Evolutionary conservation across 2,113 vertebrate species (phyloP).

Genomic region (Percopsis transmontana): DNA sequence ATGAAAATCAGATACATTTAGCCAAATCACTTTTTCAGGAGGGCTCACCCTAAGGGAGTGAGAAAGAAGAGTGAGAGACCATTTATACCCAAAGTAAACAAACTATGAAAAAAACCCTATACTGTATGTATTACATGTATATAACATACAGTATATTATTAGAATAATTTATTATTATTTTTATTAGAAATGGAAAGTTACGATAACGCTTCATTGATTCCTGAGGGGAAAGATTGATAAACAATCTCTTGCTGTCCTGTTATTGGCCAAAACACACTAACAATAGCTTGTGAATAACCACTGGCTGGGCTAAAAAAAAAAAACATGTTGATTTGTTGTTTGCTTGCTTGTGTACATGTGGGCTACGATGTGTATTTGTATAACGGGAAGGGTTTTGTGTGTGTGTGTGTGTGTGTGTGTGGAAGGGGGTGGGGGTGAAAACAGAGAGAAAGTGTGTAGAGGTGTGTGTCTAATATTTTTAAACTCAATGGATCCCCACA

Average conservation of each 20-base stretch:
- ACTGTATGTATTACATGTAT: too few species aligned
- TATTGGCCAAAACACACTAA: constrained; percentile 17
- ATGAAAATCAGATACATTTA: too few species aligned
- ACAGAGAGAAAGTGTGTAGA: neutral
- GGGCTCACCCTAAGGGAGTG: too few species aligned
- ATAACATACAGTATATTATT: too few species aligned
- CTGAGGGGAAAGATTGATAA: neutral
- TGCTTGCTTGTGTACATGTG: constrained; percentile 6
- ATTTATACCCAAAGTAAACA: too few species aligned
- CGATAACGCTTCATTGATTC: too few species aligned
- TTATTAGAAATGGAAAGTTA: too few species aligned
- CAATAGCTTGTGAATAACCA: constrained; percentile 31
- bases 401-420: neutral
- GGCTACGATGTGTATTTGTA: neutral
- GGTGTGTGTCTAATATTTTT: constrained; percentile 46
- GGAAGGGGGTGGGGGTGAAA: neutral
- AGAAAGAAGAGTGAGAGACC: too few species aligned
- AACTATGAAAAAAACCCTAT: too few species aligned
- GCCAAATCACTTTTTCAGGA: too few species aligned
- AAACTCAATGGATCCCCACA: constrained; percentile 53
- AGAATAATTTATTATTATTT: too few species aligned
- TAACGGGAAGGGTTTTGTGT: neutral
- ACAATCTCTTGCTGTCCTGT: constrained; percentile 26
- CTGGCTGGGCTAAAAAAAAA: constrained; percentile 40
- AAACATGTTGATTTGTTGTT: constrained; percentile 75